These are phyloP conservation scores for Drosophila truncata DNA, from an alignment of 1,140 invertebrate genomes.

Conservation along the genomic window DNA sequence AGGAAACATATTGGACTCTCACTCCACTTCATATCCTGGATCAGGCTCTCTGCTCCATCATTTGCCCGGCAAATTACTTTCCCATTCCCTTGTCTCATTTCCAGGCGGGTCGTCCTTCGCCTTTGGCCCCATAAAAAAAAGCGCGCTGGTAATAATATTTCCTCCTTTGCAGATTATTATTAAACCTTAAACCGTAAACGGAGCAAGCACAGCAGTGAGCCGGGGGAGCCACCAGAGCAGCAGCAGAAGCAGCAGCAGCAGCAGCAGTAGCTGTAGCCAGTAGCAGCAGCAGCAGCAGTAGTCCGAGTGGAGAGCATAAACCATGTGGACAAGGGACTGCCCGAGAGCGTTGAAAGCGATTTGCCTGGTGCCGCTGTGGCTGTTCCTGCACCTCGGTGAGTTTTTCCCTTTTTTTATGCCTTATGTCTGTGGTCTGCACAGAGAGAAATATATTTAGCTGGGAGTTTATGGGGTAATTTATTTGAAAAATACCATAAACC, in stretches of 20 bases:
- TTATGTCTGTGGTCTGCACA: neutral
- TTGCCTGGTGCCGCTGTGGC: constrained; percentile 68
- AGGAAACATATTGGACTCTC: constrained; percentile 27
- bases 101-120: constrained; percentile 24
- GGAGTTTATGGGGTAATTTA: neutral
- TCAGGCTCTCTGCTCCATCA: constrained; percentile 32
- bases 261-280: constrained; percentile 25
- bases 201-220: constrained; percentile 34
- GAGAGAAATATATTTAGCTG: neutral
- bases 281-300: constrained; percentile 31
- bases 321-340: constrained; percentile 54
- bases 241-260: no score
- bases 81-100: constrained; percentile 35
- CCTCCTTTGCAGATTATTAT: constrained; percentile 56
- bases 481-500: no score
- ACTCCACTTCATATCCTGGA: constrained; percentile 10
- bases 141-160: constrained; percentile 54
- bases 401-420: neutral
- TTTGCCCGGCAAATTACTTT: constrained; percentile 41
- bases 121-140: constrained; percentile 47
- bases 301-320: constrained; percentile 54
- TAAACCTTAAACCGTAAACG: constrained; percentile 57
- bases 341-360: constrained; percentile 54
- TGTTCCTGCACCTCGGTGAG: constrained; percentile 69
- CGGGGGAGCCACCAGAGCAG: constrained; percentile 27